Conservation (phyloP, 2,113 vertebrate genomes). For the Physeter macrocephalus region DNA sequence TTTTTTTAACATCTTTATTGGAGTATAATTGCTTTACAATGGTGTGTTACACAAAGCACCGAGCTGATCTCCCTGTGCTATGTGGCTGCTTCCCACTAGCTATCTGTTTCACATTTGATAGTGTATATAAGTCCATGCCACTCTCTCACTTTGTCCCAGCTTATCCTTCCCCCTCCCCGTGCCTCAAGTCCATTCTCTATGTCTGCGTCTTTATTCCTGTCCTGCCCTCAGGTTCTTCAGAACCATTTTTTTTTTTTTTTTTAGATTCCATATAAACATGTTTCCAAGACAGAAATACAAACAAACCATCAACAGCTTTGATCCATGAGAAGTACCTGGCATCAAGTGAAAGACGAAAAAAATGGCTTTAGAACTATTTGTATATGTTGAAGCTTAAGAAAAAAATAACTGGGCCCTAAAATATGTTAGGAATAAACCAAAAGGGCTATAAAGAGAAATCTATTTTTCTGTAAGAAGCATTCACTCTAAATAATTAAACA, state of each 20-base stretch:
- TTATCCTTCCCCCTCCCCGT: too few species aligned
- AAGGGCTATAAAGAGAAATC: neutral
- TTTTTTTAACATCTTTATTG: too few species aligned
- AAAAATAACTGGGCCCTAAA: neutral
- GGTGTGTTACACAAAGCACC: too few species aligned
- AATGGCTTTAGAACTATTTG: neutral
- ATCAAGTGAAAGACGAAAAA: neutral
- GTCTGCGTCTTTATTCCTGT: too few species aligned
- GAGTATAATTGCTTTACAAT: too few species aligned
- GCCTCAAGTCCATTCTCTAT: too few species aligned
- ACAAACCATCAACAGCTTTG: neutral
- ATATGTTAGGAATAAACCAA: neutral
- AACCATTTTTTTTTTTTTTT: too few species aligned
- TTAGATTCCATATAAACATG: neutral
- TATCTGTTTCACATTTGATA: too few species aligned
- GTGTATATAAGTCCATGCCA: too few species aligned
- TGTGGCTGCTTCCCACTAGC: too few species aligned
- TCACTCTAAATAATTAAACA: constrained; percentile 63
- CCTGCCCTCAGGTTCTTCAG: too few species aligned
- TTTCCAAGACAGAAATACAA: neutral
- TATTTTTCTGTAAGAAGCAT: neutral
- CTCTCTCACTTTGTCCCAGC: too few species aligned
- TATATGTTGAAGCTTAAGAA: neutral
- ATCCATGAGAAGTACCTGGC: neutral
- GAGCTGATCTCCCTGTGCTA: neutral